A percentile compares a stretch with the other conserved stretches of the same genome.
phyloP scores from a whole-genome alignment of 2,888 invertebrate species.

The Pemphredon lugubris region DNA sequence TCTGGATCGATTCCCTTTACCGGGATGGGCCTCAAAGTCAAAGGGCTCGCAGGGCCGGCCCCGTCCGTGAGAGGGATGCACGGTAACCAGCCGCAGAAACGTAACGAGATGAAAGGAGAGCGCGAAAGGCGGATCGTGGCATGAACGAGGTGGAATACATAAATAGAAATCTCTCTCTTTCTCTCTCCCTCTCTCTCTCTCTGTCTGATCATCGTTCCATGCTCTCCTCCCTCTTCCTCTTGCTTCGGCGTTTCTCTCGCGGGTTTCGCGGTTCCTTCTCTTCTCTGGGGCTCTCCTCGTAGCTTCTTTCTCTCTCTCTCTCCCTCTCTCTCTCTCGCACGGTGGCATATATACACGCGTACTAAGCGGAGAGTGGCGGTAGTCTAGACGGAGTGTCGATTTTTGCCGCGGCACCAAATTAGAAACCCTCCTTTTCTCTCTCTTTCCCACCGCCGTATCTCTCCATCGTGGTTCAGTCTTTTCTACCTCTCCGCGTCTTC shows the following conservation, averaged over 20 bases:
- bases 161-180: conserved; percentile 75
- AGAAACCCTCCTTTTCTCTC: conserved; percentile 66
- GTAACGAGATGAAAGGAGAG: conserved; percentile 78
- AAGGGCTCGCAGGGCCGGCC: conserved; percentile 29
- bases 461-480: not conserved
- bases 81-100: conserved; percentile 69
- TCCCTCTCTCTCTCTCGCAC: conserved; percentile 10
- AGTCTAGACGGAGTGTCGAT: conserved; percentile 78
- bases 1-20: conserved; percentile 54
- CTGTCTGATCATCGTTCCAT: no score
- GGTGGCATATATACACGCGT: conserved; percentile 57
- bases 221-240: conserved; percentile 31
- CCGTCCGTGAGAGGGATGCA: conserved; percentile 1
- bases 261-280: not conserved
- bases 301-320: conserved; percentile 6
- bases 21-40: conserved; percentile 41
- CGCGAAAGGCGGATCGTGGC: conserved; percentile 67
- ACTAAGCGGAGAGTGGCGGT: conserved; percentile 53
- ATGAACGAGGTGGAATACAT: conserved; percentile 78
- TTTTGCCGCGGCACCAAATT: conserved; percentile 77
- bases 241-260: conserved; percentile 27
- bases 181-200: conserved; percentile 28
- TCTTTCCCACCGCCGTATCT: conserved; percentile 12
- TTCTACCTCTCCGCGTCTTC: conserved; percentile 8
- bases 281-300: not conserved